Evolutionary conservation across 2,113 vertebrate species (phyloP), one percentile per base, ranked within the genome.

Genomic region (Cololabis saira): DNA sequence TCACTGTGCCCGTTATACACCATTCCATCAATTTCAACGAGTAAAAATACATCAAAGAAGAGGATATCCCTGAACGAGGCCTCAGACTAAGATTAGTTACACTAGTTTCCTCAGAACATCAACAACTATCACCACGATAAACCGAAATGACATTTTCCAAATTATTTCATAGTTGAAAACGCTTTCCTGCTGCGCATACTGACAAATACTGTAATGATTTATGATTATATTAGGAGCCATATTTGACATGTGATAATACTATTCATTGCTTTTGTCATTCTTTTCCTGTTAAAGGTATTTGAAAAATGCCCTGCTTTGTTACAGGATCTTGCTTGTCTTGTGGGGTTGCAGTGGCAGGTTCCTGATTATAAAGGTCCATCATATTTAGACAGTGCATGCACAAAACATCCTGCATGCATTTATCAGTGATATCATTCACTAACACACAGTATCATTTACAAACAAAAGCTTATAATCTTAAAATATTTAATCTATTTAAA

Each of bases 191-290:
- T 67, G 67, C 44, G 66, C 54, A 62, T 78, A 79, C 63, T 43
- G 70, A 78, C 73, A 69, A 69, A 77, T 62, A 83, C 76, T 78
- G 87, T 71, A 73, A 75, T 81, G 78, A 74, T 67, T 74, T 80
- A 70, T 82, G 87, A 86, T 67, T 74, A 48, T 70, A 89, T 88
- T 63, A 80, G 49, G 61, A 90, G 85, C 75, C 86, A 83, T 76
- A 84, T 82, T 82, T 66, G 48, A 55, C 71, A 63, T 71, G 45
- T 44, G 42, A 73, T 70, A 72, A 79, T 67, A 69, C 59, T 65
- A 47, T 27, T 22, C 58, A 42, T 57, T 67, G 77, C 66, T 82
- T 78, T 71, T 66, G 30, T 63, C 78, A 44, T 82, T 42, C 63
- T 71, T 61, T 58, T 68, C 27, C 63, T 69, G 80, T 54, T 76